Evolutionary conservation across 2,797 vertebrate genomes (phyloP), one percentile per base, ranked within the genome.

Genomic region (Pangasius djambal): DNA sequence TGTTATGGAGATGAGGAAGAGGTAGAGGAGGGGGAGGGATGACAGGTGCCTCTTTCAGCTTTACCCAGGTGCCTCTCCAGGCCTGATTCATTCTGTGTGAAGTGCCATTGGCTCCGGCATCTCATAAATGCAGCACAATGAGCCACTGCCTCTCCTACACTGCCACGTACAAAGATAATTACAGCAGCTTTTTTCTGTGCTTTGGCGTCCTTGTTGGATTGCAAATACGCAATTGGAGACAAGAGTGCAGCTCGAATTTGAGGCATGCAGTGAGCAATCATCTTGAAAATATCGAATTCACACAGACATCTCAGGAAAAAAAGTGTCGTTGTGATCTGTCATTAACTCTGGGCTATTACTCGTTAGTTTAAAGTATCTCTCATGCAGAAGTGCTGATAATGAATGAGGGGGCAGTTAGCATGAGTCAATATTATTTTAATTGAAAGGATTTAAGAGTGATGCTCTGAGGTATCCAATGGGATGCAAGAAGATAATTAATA

Each of bases 141-240:
- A 94, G 94, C 89, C 95, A 95, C 93, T 94, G 92, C 87, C 95
- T 95, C 0, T 93, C 94, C 63, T 95, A 95, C 92, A 37, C n/a
- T n/a, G 13, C 25, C 63, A 12, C 59, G 75, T 63, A 82, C 57
- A 90, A 84, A 88, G 84, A 90, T 89, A 89, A 92, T 92, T 87
- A 90, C 77, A 25, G 31, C 40, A 25, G 61, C 31, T 65, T 57
- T 37, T 61, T 40, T 70, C 31, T 20, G 22, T 37, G n/a, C 79
- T 69, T 20, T 50, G 59, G 44, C 6, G 4, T 83, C 78, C 57
- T 79, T 25, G 15, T 28, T 65, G 40, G 52, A 86, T 52, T n/a
- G 44, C 83, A 88, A 72, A 85, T 12, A 44, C 20, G 61, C 40
- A 57, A 6, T 74, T n/a, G 22, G 63, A 86, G 78, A 57, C 40